A percentile compares a stretch with the other conserved stretches of the same genome.
Conservation (phyloP, 2,888 invertebrate species). For the Trachelus iudaicus region DNA sequence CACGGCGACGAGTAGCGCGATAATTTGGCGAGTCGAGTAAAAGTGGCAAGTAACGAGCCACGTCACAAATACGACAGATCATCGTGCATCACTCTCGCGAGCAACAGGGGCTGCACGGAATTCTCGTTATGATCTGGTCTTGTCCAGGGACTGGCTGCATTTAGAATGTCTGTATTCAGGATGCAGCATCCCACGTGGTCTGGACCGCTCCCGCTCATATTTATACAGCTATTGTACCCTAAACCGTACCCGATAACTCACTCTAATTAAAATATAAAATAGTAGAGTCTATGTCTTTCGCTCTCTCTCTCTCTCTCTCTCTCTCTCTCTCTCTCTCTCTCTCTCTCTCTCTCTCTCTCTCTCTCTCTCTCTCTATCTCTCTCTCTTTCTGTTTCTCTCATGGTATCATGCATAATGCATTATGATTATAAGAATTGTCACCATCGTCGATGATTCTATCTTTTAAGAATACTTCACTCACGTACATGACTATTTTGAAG, state of each 20-base stretch:
- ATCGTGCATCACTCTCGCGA: slow-evolving; percentile 46
- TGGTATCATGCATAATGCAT: slow-evolving; percentile 5
- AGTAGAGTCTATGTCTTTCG: slow-evolving; percentile 6
- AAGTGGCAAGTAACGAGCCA: slow-evolving; percentile 51
- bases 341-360: not conserved
- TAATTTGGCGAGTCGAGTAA: slow-evolving; percentile 40
- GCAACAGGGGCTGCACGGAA: slow-evolving; percentile 49
- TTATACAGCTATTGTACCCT: slow-evolving; percentile 59
- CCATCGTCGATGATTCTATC: not conserved
- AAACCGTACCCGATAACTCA: slow-evolving; percentile 55
- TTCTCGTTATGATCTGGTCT: slow-evolving; percentile 49
- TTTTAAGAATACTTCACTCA: not conserved
- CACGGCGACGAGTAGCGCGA: slow-evolving; percentile 14
- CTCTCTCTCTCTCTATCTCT: not conserved
- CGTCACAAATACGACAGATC: slow-evolving; percentile 46
- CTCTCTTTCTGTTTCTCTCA: not conserved
- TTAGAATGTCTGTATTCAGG: not conserved
- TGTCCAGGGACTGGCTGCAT: slow-evolving; percentile 37
- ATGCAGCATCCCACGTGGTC: slow-evolving; percentile 46
- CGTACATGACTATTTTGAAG: not conserved
- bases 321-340: not conserved
- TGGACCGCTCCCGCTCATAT: slow-evolving; percentile 46
- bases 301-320: not conserved
- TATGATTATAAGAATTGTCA: not conserved
- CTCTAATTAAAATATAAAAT: slow-evolving; percentile 47